These are phyloP conservation scores for Helicoverpa assulta DNA, from an alignment of 2,888 invertebrate genomes.

Conservation along the genomic window DNA sequence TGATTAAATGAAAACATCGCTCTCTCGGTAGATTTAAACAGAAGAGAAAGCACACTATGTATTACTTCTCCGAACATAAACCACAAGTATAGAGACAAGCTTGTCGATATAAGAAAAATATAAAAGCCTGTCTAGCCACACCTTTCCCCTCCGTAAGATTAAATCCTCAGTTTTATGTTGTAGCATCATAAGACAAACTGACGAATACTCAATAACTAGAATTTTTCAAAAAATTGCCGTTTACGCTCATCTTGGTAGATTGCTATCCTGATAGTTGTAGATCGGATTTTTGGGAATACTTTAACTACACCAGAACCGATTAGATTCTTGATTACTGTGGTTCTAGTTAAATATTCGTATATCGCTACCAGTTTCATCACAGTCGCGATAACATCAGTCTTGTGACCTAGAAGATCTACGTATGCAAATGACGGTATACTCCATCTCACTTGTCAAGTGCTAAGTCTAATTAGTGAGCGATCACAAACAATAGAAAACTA, in stretches of 20 bases:
- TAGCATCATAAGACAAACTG: not conserved
- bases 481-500: conserved; percentile 41
- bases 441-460: conserved; percentile 30
- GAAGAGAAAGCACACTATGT: conserved; percentile 2
- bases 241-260: no score
- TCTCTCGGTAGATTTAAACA: conserved; percentile 2
- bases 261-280: not conserved
- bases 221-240: not conserved
- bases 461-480: conserved; percentile 36
- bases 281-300: not conserved
- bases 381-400: conserved; percentile 26
- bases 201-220: not conserved
- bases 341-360: not conserved
- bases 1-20: conserved; percentile 1
- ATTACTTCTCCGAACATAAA: conserved; percentile 1
- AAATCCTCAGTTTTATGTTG: not conserved
- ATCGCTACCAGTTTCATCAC: conserved; percentile 2
- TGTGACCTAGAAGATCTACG: conserved; percentile 28
- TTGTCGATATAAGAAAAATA: conserved; percentile 1
- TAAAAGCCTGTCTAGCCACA: conserved; percentile 1
- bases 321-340: not conserved
- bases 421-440: conserved; percentile 34
- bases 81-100: conserved; percentile 1
- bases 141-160: not conserved
- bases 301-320: not conserved